These are phyloP conservation scores for Emydura subglobosa DNA, from an alignment of 2,113 vertebrate species.

Conservation along the genomic window DNA sequence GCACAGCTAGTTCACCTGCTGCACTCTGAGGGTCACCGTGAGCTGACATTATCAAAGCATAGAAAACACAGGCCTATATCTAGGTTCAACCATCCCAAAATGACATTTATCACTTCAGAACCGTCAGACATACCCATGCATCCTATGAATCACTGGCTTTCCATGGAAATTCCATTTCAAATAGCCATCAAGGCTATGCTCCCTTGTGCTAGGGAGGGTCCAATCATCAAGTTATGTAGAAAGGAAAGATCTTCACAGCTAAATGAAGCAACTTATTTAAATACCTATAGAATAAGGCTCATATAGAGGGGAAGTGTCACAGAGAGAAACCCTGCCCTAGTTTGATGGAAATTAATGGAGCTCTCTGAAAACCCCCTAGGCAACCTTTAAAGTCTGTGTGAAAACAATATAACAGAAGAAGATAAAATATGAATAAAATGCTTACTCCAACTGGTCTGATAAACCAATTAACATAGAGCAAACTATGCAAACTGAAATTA, in stretches of 20 bases:
- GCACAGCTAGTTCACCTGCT: not conserved
- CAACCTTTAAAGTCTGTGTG: not conserved
- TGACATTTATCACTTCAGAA: not conserved
- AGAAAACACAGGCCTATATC: not conserved
- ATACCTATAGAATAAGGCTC: not conserved
- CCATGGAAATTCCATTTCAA: not conserved
- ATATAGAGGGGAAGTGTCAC: not conserved
- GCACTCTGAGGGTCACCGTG: not conserved
- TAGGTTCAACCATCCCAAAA: not conserved
- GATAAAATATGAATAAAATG: not conserved
- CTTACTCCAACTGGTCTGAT: not conserved
- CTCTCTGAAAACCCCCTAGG: not conserved
- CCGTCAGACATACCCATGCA: not conserved
- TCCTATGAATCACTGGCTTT: not conserved
- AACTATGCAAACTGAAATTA: not conserved
- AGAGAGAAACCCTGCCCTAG: not conserved
- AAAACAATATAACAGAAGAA: not conserved
- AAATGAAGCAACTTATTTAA: not conserved
- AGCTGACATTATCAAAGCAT: not conserved
- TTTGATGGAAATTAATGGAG: not conserved
- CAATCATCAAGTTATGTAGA: not conserved
- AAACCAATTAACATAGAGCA: not conserved
- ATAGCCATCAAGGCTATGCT: not conserved
- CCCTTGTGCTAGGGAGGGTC: not conserved
- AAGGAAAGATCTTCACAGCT: not conserved